Base-by-base conservation (phyloP, 2,797 vertebrate species). In the Sebastes taczanowskii region DNA sequence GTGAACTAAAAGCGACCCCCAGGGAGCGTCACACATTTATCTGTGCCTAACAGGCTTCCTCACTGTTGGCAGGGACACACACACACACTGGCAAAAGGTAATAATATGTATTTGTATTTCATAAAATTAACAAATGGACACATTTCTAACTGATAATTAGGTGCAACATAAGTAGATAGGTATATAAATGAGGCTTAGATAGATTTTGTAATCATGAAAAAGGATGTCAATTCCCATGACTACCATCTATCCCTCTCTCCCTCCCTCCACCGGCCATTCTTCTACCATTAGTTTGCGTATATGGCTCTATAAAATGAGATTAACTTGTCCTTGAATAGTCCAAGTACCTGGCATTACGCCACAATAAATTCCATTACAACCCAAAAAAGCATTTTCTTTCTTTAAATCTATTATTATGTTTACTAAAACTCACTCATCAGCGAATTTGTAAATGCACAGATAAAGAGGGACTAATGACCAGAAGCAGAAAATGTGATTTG, bases 1-100 rank as follows among this genome's bases (percentile, higher is more conserved):
- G 55, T 7, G 30, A 84, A 86, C 56, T 86, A 84, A 89, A 85
- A 89, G 85, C 14, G 9, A 90, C 87, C 82, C 86, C 58, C 22
- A 29, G 74, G 71, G 84, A 91, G 70, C 13, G 27, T 86, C 59
- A 67, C 73, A 86, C 86, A 89, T 91, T 88, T 83, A 86, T 92
- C 81, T 89, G 73, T 67, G 74, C 78, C 82, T 83, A 86, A 90
- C 82, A 86, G 59, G 79, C 72, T 85, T 89, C 75, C 68, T 72
- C 53, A 13, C 34, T 74, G 70, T 32, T 69, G 71, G 53, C 65
- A 62, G n/a, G 20, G 9, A 23, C 23, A 71, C 42, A 78, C 46
- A 53, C 49, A 78, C 53, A 52, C 20, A 67, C 11, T 46, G 6
- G 18, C 8, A 25, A 4, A 76, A 35, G 5, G 32, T 49, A 49